Percentiles rank a stretch among this genome's conserved stretches.
phyloP scores from a whole-genome alignment of 2,797 vertebrate species.

The Botia kubotai region DNA sequence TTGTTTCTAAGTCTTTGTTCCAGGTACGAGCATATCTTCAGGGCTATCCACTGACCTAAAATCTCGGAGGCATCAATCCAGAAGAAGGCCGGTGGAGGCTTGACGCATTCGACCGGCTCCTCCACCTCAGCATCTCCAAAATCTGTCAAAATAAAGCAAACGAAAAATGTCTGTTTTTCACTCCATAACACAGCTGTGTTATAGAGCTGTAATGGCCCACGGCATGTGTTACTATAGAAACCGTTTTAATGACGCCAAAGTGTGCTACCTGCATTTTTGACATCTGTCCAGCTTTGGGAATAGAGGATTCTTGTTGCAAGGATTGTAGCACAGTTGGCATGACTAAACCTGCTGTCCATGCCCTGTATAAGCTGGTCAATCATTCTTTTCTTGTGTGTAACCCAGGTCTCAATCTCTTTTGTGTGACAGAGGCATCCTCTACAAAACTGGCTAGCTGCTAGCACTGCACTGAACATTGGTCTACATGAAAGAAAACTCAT shows the following conservation, averaged over 20 bases:
- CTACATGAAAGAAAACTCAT: too few relatives aligned
- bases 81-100: neutral
- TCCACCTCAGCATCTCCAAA: neutral
- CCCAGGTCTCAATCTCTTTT: neutral
- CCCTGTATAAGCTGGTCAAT: neutral
- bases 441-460: too few relatives aligned
- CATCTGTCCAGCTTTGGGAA: neutral
- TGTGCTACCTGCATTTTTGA: neutral
- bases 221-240: conserved; percentile 6
- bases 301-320: neutral
- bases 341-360: neutral
- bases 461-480: too few relatives aligned
- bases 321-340: neutral
- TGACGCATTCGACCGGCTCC: neutral
- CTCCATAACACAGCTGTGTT: neutral
- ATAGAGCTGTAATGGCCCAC: neutral
- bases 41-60: neutral
- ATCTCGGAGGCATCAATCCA: neutral
- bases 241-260: neutral
- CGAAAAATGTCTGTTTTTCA: neutral
- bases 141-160: neutral
- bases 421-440: neutral
- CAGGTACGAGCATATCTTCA: neutral
- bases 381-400: conserved; percentile 4
- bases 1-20: neutral